Evolutionary conservation across 2,797 vertebrate genomes (phyloP).

Genomic region (Lithobates pipiens): DNA sequence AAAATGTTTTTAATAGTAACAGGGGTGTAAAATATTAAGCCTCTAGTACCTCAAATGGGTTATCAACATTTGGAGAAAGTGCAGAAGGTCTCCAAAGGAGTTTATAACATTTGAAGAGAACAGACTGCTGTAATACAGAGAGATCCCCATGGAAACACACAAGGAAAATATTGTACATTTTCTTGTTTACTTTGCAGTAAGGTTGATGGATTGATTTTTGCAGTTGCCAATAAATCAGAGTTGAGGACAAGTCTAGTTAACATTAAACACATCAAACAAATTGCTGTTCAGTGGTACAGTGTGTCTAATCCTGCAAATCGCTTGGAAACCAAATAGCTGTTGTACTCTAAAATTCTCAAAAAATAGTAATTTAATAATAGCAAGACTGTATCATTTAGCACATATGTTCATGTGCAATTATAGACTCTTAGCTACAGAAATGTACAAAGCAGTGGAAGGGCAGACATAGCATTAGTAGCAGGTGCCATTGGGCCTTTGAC

Average conservation of each 20-base stretch:
- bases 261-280: conserved; percentile 41
- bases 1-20: background rate
- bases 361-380: background rate
- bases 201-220: conserved; percentile 53
- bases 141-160: conserved; percentile 55
- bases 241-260: conserved; percentile 45
- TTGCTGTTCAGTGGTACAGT: conserved; percentile 13
- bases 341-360: background rate
- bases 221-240: conserved; percentile 51
- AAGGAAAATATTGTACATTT: conserved; percentile 54
- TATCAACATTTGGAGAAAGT: conserved; percentile 13
- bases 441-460: background rate
- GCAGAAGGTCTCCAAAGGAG: conserved; percentile 34
- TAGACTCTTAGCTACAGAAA: background rate
- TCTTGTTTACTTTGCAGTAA: conserved; percentile 55
- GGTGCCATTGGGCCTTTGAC: no score
- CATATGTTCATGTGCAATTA: background rate
- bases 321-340: background rate
- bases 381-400: background rate
- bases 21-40: conserved; percentile 8
- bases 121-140: conserved; percentile 42
- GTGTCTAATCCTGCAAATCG: background rate
- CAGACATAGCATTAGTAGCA: no score
- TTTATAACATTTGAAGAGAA: conserved; percentile 31
- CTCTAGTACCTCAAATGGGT: background rate